phyloP scores from a whole-genome alignment of 2,797 vertebrate genomes.

The Prionace glauca region DNA sequence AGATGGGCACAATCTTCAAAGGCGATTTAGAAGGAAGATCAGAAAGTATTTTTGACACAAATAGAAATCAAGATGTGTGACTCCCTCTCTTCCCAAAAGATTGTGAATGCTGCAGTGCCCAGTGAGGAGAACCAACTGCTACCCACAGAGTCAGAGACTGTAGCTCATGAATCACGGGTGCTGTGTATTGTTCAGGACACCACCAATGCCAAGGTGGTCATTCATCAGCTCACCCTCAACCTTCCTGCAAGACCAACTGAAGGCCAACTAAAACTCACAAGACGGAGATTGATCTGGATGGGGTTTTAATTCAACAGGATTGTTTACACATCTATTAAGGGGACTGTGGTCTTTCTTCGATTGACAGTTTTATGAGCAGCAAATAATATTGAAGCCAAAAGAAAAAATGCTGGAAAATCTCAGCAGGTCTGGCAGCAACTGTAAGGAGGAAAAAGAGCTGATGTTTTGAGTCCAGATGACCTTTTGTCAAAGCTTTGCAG shows the following conservation, averaged over 20 bases:
- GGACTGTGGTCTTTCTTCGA: too few relatives aligned
- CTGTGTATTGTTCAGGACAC: constrained; percentile 96
- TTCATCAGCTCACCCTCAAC: constrained; percentile 84
- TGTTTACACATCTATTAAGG: too few relatives aligned
- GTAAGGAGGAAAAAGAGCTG: too few relatives aligned
- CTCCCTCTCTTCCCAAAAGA: neutral
- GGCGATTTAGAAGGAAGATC: neutral
- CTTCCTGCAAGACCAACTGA: constrained; percentile 62
- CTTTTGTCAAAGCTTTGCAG: too few relatives aligned
- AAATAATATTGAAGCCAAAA: too few relatives aligned
- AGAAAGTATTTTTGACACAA: neutral
- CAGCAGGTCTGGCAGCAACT: too few relatives aligned
- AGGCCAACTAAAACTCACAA: too few relatives aligned
- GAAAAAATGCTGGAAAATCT: too few relatives aligned
- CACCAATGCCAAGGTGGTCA: constrained; percentile 83
- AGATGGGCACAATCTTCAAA: neutral
- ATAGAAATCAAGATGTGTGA: neutral
- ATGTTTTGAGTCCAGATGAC: too few relatives aligned
- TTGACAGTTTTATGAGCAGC: too few relatives aligned
- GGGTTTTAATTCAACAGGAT: too few relatives aligned
- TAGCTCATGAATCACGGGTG: constrained; percentile 90
- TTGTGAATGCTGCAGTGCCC: neutral
- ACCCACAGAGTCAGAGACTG: constrained; percentile 78
- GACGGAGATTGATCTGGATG: neutral
- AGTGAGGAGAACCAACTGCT: too few relatives aligned